Percentiles rank a stretch among this genome's conserved stretches.
phyloP scores from a whole-genome alignment of 1,140 invertebrate genomes.

The Hyphantria cunea region DNA sequence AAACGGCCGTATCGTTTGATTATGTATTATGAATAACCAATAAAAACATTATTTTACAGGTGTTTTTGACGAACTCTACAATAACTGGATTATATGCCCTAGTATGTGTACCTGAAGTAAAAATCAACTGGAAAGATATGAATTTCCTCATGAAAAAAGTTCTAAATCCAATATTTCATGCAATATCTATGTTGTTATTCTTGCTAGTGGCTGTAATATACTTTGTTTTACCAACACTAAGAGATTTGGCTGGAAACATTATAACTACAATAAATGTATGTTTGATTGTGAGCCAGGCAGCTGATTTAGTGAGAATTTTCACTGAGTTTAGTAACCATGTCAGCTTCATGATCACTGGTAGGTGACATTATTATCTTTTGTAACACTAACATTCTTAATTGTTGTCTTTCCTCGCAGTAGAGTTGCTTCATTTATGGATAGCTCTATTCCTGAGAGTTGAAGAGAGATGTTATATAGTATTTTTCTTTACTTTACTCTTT shows the following conservation, averaged over 20 bases:
- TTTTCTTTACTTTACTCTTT: too few relatives aligned
- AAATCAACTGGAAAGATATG: slow-evolving; percentile 86
- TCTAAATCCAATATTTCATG: slow-evolving; percentile 89
- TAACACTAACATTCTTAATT: too few relatives aligned
- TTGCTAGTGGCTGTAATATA: slow-evolving; percentile 90
- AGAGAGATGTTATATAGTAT: too few relatives aligned
- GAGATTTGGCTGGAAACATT: slow-evolving; percentile 92
- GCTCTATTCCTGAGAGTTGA: too few relatives aligned
- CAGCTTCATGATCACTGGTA: slow-evolving; percentile 89
- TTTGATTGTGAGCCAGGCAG: slow-evolving; percentile 88
- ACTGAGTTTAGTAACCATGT: slow-evolving; percentile 90
- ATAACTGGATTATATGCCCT: slow-evolving; percentile 85
- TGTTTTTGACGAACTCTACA: slow-evolving; percentile 66
- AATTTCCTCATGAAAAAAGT: slow-evolving; percentile 88
- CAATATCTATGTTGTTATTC: slow-evolving; percentile 86
- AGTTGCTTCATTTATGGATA: too few relatives aligned
- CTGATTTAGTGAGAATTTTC: slow-evolving; percentile 89
- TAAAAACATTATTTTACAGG: slow-evolving; percentile 48
- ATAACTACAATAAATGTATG: slow-evolving; percentile 90
- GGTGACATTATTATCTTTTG: slow-evolving; percentile 21
- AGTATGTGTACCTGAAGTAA: slow-evolving; percentile 88
- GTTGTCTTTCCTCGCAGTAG: too few relatives aligned
- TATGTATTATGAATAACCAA: too few relatives aligned
- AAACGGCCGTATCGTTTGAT: too few relatives aligned
- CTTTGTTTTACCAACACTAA: slow-evolving; percentile 90